Evolutionary conservation across 2,888 invertebrate species (phyloP), one percentile per base, ranked within the genome.

Genomic region (Drosophila neoperkinsi): DNA sequence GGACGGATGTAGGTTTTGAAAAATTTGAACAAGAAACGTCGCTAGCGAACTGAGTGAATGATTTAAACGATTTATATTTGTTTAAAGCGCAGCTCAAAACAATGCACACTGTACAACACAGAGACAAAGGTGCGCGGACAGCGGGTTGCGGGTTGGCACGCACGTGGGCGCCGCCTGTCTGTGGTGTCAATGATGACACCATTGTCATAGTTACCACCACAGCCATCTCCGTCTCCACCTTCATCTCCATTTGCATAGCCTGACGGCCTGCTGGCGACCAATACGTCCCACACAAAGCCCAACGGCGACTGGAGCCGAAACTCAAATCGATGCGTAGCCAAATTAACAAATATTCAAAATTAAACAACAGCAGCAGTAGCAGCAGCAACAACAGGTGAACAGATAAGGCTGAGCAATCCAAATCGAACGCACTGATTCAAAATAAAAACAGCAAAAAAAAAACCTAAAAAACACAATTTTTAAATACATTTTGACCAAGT

Each of bases 401-500:
- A 52, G 62, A 62, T 74, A 74, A 67, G 55, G 75, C 75, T 58
- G 62, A 68, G 34, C 43, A 57, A 63, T 41, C 57, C 41, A 79
- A 77, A 75, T 63, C 76, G 57, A 79, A 66, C 9, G 4, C 25
- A 46, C 9, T 9, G 16, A 25, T 46, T 31, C 60, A 41, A 58
- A 64, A 58, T 36, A 36, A 59, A 53, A 50, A 52, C 43, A 55
- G 7, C n/a, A 18, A 43, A 58, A 61, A 25, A 25, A 16, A 46
- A 16, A 25, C 18, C 7, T 18, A 33, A 38, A 53, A 74, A 73
- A 62, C 18, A 30, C 4, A 50, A 18, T 64, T 69, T 50, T 62
- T 52, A 59, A 84, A 88, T 90, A 85, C 88, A 90, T 85, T 85
- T 90, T 90, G 75, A 90, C 84, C 84, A 85, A 87, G 78, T 88